phyloP scores from a whole-genome alignment of 35 echinoderm and acorn worm species.

The Apostichopus californicus region DNA sequence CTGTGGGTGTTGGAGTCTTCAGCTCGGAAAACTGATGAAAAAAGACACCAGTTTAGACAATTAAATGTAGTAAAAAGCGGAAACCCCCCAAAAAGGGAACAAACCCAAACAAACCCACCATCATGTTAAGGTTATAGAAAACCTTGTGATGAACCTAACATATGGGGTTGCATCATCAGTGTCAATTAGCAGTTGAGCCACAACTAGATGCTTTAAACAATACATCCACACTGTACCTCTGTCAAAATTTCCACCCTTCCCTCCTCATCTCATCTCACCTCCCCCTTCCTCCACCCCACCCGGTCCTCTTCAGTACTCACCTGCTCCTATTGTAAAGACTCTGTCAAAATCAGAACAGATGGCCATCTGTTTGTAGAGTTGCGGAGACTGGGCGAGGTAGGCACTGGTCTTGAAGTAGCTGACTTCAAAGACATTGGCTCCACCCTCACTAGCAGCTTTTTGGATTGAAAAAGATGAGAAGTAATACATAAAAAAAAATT shows the following conservation, averaged over 20 bases:
- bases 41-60: background rate
- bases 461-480: too few species aligned
- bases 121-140: too few species aligned
- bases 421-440: slow-evolving; percentile 94
- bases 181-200: too few species aligned
- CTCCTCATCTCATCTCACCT: background rate
- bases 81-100: too few species aligned
- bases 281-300: background rate
- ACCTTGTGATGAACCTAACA: too few species aligned
- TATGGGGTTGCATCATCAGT: too few species aligned
- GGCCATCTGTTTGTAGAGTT: slow-evolving; percentile 99
- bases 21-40: slow-evolving; percentile 79
- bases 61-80: too few species aligned
- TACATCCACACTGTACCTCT: too few species aligned
- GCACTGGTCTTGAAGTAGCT: slow-evolving; percentile 95
- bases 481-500: background rate
- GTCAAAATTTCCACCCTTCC: too few species aligned
- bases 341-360: slow-evolving; percentile 89
- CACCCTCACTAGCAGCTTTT: slow-evolving; percentile 97
- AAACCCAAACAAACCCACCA: too few species aligned
- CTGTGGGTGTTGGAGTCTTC: slow-evolving; percentile 99
- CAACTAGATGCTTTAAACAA: too few species aligned
- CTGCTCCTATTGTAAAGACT: slow-evolving; percentile 90
- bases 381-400: slow-evolving; percentile 95
- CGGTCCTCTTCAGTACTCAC: slow-evolving; percentile 41